phyloP scores from a whole-genome alignment of 1,140 invertebrate species.

The Adoxophyes honmai region DNA sequence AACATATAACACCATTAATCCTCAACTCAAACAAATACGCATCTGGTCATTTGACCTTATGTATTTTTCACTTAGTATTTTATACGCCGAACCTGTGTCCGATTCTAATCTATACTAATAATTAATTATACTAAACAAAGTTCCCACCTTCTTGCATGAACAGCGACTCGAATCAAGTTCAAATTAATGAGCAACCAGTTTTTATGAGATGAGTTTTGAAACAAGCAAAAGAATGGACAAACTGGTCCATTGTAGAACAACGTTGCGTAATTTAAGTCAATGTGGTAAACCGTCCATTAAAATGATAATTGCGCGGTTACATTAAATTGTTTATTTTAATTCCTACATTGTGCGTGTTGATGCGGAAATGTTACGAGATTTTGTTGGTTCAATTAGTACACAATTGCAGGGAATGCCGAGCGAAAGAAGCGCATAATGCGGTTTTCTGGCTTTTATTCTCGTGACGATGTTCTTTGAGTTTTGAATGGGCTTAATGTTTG shows the following conservation, averaged over 20 bases:
- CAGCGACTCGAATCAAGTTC: neutral
- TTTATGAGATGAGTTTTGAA: neutral
- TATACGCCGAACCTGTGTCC: too few relatives aligned
- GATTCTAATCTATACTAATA: too few relatives aligned
- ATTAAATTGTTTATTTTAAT: neutral
- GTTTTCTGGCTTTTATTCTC: too few relatives aligned
- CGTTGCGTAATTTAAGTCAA: neutral
- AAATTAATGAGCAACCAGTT: neutral
- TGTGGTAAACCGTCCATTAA: neutral
- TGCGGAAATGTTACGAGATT: neutral
- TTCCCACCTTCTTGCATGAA: neutral
- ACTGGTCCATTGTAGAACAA: neutral
- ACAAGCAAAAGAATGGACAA: conserved; percentile 3
- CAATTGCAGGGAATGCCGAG: neutral
- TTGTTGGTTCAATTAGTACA: neutral
- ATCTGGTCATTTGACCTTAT: too few relatives aligned
- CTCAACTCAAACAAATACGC: too few relatives aligned
- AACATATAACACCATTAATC: too few relatives aligned
- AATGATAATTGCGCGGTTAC: neutral
- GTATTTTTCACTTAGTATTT: too few relatives aligned
- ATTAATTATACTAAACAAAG: too few relatives aligned
- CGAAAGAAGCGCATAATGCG: too few relatives aligned
- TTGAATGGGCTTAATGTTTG: too few relatives aligned
- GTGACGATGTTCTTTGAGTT: too few relatives aligned
- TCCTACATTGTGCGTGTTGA: neutral